Evolutionary conservation across 2,888 invertebrate species (phyloP).

Genomic region (Tortricodes alternella): DNA sequence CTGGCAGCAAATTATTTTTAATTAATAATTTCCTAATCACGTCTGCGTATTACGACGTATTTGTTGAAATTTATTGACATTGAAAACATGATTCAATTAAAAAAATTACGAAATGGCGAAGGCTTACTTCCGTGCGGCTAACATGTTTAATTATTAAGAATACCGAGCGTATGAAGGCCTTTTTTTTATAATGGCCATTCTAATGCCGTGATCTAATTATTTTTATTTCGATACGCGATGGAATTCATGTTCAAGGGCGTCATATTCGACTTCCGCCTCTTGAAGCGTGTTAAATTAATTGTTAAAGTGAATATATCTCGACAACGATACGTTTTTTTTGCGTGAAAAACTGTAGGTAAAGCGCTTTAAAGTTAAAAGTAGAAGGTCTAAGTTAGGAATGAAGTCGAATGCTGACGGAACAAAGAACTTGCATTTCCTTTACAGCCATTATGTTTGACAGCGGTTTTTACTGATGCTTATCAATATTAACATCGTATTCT

Average conservation of each 20-base stretch:
- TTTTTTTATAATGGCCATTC: conserved; percentile 21
- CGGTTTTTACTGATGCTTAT: neutral
- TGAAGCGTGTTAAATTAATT: conserved; percentile 21
- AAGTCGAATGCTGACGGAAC: conserved; percentile 5
- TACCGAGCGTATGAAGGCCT: conserved; percentile 26
- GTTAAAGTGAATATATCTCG: conserved; percentile 16
- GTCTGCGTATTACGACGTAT: neutral
- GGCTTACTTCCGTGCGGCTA: conserved; percentile 14
- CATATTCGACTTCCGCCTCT: conserved; percentile 30
- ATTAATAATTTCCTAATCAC: conserved; percentile 20
- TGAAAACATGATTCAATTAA: conserved; percentile 24
- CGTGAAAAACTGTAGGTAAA: neutral
- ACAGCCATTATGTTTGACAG: neutral
- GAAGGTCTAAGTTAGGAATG: conserved; percentile 13
- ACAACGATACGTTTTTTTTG: conserved; percentile 1
- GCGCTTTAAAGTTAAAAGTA: conserved; percentile 5
- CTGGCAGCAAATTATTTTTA: conserved; percentile 17
- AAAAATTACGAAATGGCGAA: conserved; percentile 22
- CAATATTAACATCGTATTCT: neutral
- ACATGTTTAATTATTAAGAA: conserved; percentile 16
- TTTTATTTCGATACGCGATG: conserved; percentile 17
- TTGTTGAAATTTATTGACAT: conserved; percentile 22
- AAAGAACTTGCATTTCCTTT: conserved; percentile 8
- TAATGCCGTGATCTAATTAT: conserved; percentile 25
- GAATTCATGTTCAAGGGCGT: conserved; percentile 33